Conservation (phyloP, 2,113 vertebrate genomes). For the Chaenogobius annularis region DNA sequence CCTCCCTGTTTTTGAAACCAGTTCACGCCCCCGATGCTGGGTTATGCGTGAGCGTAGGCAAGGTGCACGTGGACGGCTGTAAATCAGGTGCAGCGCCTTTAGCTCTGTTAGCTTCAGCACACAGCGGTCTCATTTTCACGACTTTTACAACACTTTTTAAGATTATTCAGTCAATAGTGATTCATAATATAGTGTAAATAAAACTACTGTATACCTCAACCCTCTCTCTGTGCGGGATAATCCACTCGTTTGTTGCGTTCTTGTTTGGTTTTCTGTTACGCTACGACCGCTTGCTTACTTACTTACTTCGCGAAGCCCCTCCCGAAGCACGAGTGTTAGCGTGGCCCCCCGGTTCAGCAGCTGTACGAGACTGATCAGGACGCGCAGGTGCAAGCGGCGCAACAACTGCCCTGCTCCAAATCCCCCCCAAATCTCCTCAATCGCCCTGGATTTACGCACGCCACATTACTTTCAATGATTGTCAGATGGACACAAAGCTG, state of each 20-base stretch:
- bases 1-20: too few species aligned
- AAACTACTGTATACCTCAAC: too few species aligned
- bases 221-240: background rate
- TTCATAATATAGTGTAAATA: too few species aligned
- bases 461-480: constrained; percentile 71
- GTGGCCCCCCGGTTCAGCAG: constrained; percentile 48
- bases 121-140: too few species aligned
- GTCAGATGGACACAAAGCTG: constrained; percentile 45
- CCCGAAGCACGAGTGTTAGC: constrained; percentile 17
- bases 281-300: constrained; percentile 3
- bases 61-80: too few species aligned
- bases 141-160: too few species aligned
- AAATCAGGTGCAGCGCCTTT: too few species aligned
- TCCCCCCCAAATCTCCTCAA: constrained; percentile 62
- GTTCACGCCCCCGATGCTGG: too few species aligned
- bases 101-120: too few species aligned
- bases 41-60: too few species aligned
- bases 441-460: constrained; percentile 53
- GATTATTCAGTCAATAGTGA: too few species aligned
- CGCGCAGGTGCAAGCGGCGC: constrained; percentile 58
- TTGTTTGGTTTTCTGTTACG: too few species aligned
- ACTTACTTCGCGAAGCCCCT: constrained; percentile 35
- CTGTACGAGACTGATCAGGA: constrained; percentile 44
- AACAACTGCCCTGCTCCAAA: constrained; percentile 54
- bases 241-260: background rate